phyloP scores from a whole-genome alignment of 1,140 invertebrate species.

The Aradophagus sp. region DNA sequence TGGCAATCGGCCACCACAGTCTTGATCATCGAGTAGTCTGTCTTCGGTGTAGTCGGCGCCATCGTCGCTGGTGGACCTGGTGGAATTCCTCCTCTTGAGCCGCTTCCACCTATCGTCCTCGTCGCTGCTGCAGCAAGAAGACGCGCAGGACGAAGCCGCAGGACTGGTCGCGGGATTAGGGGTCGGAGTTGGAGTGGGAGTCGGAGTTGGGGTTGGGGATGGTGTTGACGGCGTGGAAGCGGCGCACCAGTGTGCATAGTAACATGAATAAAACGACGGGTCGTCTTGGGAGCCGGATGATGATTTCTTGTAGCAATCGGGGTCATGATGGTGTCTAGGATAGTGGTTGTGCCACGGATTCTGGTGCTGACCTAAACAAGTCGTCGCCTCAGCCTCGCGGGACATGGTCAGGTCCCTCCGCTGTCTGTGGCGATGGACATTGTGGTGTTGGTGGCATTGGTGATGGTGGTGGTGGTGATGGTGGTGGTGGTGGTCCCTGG shows the following conservation, averaged over 20 bases:
- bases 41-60: slow-evolving; percentile 47
- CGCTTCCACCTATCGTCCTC: slow-evolving; percentile 61
- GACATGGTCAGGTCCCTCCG: slow-evolving; percentile 62
- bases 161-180: slow-evolving; percentile 65
- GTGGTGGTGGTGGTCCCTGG: slow-evolving; percentile 63
- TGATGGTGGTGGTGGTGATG: slow-evolving; percentile 41
- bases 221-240: slow-evolving; percentile 67
- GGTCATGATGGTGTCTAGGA: slow-evolving; percentile 55
- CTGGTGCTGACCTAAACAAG: slow-evolving; percentile 72
- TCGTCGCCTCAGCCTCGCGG: slow-evolving; percentile 61
- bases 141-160: slow-evolving; percentile 63
- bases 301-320: slow-evolving; percentile 58
- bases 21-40: slow-evolving; percentile 67
- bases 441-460: slow-evolving; percentile 46
- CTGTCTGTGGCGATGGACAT: slow-evolving; percentile 45
- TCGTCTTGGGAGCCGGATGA: slow-evolving; percentile 61
- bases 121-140: slow-evolving; percentile 67
- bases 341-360: slow-evolving; percentile 61
- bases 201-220: slow-evolving; percentile 62
- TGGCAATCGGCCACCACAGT: slow-evolving; percentile 69
- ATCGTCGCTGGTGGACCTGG: slow-evolving; percentile 53
- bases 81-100: slow-evolving; percentile 48
- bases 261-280: slow-evolving; percentile 70
- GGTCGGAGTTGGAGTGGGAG: slow-evolving; percentile 60
- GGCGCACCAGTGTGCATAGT: slow-evolving; percentile 70